Base-by-base conservation (phyloP, 1,140 invertebrate genomes). In the Drosophila ogumai region DNA sequence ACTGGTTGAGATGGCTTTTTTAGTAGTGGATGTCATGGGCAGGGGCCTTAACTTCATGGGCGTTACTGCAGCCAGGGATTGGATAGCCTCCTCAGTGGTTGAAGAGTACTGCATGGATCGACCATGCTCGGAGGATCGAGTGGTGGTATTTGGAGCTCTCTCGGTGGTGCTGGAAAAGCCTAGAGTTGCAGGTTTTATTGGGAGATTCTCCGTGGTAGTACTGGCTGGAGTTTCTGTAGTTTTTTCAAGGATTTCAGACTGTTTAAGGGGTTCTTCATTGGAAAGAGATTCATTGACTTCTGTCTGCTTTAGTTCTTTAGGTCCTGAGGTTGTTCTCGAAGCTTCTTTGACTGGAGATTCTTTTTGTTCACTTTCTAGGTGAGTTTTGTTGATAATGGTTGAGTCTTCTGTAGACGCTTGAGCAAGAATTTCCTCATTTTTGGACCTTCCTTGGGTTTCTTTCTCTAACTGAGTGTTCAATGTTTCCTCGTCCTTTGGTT, bases 1-100 rank as follows among this genome's bases (percentile, higher is more conserved):
- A 3, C 73, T 75, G 19, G 73, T 78, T 34, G 63, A 40, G n/a
- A 43, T 63, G n/a, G 46, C 49, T 10, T 52, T 74, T 10, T 15
- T 25, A 4, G 67, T 46, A 13, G 64, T 76, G 1, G 66, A 52
- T 43, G 49, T 64, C 72, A 81, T 79, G 6, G 79, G 57, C 41
- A 86, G 31, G 8, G 87, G 19, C 3, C 64, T 64, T n/a, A 88
- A 47, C 19, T 88, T 88, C 85, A 88, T 88, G 22, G 84, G 84
- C 5, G 84, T 88, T 0, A 84, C 85, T 0, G 68, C 3, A 3
- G 34, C 8, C 6, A 59, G 34, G 6, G 46, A 41, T 13, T 22
- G 40, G 0, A 44, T 34, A 0, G 31, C 36, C 36, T 13, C 64
- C 17, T 82, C 85, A 25, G 84, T 84, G 54, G 67, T 77, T 17